Evolutionary conservation across 2,113 vertebrate species (phyloP), one percentile per base, ranked within the genome.

Genomic region (Gobiocypris rarus): DNA sequence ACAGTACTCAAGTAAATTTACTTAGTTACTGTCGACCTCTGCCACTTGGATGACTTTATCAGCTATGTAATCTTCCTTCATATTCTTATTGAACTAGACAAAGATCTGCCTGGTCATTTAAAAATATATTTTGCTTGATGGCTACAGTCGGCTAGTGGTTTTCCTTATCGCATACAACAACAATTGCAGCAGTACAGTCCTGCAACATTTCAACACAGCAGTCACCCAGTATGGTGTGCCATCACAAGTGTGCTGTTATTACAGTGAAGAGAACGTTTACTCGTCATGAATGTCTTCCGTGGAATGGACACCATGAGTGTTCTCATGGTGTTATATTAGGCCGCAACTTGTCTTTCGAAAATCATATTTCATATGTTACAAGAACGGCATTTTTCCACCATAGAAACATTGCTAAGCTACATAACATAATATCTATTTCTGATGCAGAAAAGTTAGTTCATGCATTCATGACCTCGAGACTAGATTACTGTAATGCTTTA

Each of bases 121-220:
- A 69, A 9, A 69, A 48, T 3, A 13, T 45, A 48, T 13, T 48
- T 48, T 48, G 45, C 45, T 19, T 54, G 52, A 54, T 22, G 67
- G 65, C 26, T 71, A 31, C n/a, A 82, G 65, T 50, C 69, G 50
- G 48, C 61, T 70, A 11, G 28, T 82, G 26, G 28, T 73, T 28
- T 71, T 69, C 67, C 45, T 82, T 22, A 52, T 54, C 7, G 80
- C 81, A 31, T 54, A 24, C 9, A 50, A 31, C 81, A 82, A 82
- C 65, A 82, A 82, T 41, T 13, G 43, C 9, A 69, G 61, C 34
- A n/a, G 41, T n/a, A 73, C 81, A 50, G 81, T 82, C 28, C 8
- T 82, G 28, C 65, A 82, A 54, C n/a, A 52, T 13, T 82, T 82
- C 50, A 34, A 34, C 19, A 50, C 24, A 38, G 67, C 81, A 22